These are phyloP conservation scores for Dascillus cervinus DNA, from an alignment of 2,888 invertebrate genomes.

Conservation along the genomic window DNA sequence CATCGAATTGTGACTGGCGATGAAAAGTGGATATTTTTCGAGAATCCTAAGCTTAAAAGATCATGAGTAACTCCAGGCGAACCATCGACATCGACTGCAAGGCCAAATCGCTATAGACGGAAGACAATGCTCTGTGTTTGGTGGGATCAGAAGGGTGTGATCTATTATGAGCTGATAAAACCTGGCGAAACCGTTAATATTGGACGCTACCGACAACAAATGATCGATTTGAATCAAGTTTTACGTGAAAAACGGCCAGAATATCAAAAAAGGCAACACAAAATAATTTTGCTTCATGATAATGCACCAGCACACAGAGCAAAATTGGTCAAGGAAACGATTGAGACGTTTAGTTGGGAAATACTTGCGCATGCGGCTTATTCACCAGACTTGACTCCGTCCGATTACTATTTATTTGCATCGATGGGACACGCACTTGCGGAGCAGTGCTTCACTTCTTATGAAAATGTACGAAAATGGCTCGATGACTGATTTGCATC, in stretches of 20 bases:
- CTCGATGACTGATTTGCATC: slow-evolving; percentile 4
- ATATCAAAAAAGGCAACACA: too few relatives aligned
- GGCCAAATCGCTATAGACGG: slow-evolving; percentile 14
- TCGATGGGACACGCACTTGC: too few relatives aligned
- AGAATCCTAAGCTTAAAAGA: slow-evolving; percentile 10
- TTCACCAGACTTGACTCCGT: slow-evolving; percentile 15
- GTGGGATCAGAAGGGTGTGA: slow-evolving; percentile 15
- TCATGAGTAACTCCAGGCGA: too few relatives aligned
- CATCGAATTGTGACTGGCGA: slow-evolving; percentile 14
- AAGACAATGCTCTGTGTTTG: slow-evolving; percentile 19
- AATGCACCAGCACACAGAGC: too few relatives aligned
- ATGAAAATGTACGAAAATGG: too few relatives aligned
- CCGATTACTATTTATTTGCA: too few relatives aligned
- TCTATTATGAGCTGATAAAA: slow-evolving; percentile 16
- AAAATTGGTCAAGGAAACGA: slow-evolving; percentile 4
- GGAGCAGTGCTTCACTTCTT: slow-evolving; percentile 9
- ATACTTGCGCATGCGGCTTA: slow-evolving; percentile 12
- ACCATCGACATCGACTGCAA: slow-evolving; percentile 13
- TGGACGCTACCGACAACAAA: slow-evolving; percentile 11
- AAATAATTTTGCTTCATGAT: too few relatives aligned
- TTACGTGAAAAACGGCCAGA: slow-evolving; percentile 2
- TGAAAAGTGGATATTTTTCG: slow-evolving; percentile 14
- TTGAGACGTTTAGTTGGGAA: slow-evolving; percentile 12
- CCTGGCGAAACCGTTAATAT: slow-evolving; percentile 11
- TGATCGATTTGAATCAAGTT: too few relatives aligned